Base-by-base conservation (phyloP, 53 echinoderm and acorn worm genomes). In the Echinometra lucunter region DNA sequence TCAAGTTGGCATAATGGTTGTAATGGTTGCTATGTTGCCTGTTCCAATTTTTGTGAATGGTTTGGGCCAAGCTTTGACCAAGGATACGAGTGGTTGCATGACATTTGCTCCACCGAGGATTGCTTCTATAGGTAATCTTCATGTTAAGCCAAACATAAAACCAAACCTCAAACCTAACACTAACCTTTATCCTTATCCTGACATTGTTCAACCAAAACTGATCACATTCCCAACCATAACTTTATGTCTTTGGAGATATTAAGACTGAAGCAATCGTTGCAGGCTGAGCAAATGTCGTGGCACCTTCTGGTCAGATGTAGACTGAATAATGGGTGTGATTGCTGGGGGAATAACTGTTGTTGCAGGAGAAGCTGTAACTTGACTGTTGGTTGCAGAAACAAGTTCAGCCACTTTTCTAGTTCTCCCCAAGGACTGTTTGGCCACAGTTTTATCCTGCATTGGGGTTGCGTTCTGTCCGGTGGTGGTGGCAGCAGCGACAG, bases 281-380 rank as follows among this genome's bases (percentile, higher is more conserved):
- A n/a, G n/a, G n/a, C n/a, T n/a, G n/a, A n/a, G n/a, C n/a, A n/a
- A n/a, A n/a, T n/a, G n/a, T n/a, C n/a, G n/a, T n/a, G n/a, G n/a
- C n/a, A n/a, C n/a, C n/a, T n/a, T n/a, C 35, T 74, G 30, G 55
- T 49, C 45, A 5, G 80, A 30, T 8, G 93, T 53, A 85, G 94
- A 94, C 58, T 85, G 94, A 63, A 85, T 96, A 56, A 96, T 94
- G 45, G 96, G 94, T 27, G 96, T 96, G 30, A 96, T 45, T 1
- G 96, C 96, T 66, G 94, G 91, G n/a, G 95, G 96, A 57, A 93
- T 97, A 92, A 96, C 91, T 89, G 96, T 95, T 89, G 96, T 95
- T n/a, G 95, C 91, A 38, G 66, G 56, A 2, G 96, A 94, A 35
- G 94, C 63, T 56, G 66, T 74, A 4, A 81, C 94, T 66, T 94